Percentiles rank a stretch among this genome's conserved stretches.
Evolutionary conservation across 2,888 invertebrate species (phyloP).

Genomic region (Athalia cordata): DNA sequence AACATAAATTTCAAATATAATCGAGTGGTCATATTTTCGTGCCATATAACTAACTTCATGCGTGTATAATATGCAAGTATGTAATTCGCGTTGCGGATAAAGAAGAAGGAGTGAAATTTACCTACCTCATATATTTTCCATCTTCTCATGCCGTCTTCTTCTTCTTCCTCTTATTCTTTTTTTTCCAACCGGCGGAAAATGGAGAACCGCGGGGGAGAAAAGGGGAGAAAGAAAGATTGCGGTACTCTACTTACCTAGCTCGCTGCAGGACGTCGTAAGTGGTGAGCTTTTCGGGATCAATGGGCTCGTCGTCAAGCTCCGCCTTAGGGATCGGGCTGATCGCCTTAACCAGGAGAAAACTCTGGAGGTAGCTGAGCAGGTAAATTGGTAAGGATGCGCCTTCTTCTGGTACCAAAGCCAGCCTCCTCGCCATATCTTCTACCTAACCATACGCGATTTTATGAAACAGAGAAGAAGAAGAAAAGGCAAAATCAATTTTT

Average conservation of each 20-base stretch:
- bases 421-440: constrained; percentile 85
- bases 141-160: too few species aligned
- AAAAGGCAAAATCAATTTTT: too few species aligned
- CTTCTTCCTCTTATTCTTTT: background rate
- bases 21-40: too few species aligned
- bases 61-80: too few species aligned
- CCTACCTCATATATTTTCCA: too few species aligned
- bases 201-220: background rate
- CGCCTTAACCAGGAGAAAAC: constrained; percentile 84
- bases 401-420: constrained; percentile 90
- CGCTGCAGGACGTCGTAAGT: constrained; percentile 93
- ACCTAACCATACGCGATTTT: constrained; percentile 73
- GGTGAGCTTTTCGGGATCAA: constrained; percentile 84
- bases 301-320: constrained; percentile 83
- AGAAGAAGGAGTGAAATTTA: too few species aligned
- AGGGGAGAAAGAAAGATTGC: background rate
- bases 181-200: background rate
- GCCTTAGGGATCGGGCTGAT: constrained; percentile 82
- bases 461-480: too few species aligned
- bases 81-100: too few species aligned
- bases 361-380: constrained; percentile 92
- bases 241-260: constrained; percentile 80
- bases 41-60: too few species aligned
- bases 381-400: constrained; percentile 91
- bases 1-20: too few species aligned